These are phyloP conservation scores for Bombus soroeensis DNA, from an alignment of 1,140 invertebrate genomes.

Conservation along the genomic window DNA sequence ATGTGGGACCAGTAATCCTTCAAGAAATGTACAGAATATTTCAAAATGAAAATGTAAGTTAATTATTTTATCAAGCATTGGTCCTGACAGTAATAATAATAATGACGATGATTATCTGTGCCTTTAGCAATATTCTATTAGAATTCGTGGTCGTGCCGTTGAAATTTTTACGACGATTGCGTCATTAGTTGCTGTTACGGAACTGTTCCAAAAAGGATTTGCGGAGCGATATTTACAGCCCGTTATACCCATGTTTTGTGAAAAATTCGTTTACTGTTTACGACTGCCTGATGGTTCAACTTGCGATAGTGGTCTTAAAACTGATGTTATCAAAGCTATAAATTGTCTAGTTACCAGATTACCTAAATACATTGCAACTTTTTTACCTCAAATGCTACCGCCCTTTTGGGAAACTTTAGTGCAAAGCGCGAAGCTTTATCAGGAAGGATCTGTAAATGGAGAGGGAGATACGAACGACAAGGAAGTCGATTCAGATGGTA, in stretches of 20 bases:
- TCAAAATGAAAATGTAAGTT: slow-evolving; percentile 85
- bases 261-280: slow-evolving; percentile 87
- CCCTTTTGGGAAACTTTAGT: slow-evolving; percentile 89
- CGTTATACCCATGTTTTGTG: slow-evolving; percentile 88
- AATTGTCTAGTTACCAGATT: slow-evolving; percentile 86
- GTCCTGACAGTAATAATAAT: not conserved
- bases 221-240: slow-evolving; percentile 86
- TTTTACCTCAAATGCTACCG: slow-evolving; percentile 86
- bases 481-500: slow-evolving; percentile 84
- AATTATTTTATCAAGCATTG: not conserved
- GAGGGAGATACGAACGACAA: slow-evolving; percentile 80
- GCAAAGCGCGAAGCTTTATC: slow-evolving; percentile 87
- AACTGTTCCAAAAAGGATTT: slow-evolving; percentile 84
- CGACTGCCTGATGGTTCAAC: slow-evolving; percentile 84
- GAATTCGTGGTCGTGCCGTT: slow-evolving; percentile 86
- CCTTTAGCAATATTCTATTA: slow-evolving; percentile 84
- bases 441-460: slow-evolving; percentile 85
- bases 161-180: slow-evolving; percentile 87
- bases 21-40: slow-evolving; percentile 91
- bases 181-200: slow-evolving; percentile 84
- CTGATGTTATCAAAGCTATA: slow-evolving; percentile 89
- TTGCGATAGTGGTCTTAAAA: slow-evolving; percentile 88
- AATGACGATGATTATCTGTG: not conserved
- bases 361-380: slow-evolving; percentile 87
- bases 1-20: slow-evolving; percentile 89